Conservation (phyloP, 1,140 invertebrate species). For the Drosophila seguyi region DNA sequence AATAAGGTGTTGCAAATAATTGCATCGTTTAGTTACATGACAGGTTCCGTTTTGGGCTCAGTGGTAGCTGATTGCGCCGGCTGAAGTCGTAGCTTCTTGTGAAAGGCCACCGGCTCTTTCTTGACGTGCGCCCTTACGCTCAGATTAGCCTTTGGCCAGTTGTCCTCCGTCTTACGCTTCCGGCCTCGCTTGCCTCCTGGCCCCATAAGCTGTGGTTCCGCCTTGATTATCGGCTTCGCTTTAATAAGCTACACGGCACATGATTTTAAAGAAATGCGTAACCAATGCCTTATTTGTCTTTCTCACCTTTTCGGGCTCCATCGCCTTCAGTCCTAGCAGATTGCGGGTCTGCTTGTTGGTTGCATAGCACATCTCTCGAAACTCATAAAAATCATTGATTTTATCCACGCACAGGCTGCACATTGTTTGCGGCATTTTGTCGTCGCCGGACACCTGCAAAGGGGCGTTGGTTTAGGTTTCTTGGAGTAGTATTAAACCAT, state of each 20-base stretch:
- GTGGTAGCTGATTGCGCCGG: constrained; percentile 1
- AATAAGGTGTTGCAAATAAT: neutral
- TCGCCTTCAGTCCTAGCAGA: constrained; percentile 84
- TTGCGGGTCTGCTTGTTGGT: constrained; percentile 86
- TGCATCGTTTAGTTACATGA: constrained; percentile 41
- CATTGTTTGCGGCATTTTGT: constrained; percentile 88
- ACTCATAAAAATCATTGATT: constrained; percentile 88
- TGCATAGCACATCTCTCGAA: constrained; percentile 86
- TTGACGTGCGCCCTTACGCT: constrained; percentile 37
- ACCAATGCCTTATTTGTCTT: neutral
- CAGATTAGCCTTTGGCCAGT: constrained; percentile 14
- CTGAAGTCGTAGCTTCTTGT: constrained; percentile 64
- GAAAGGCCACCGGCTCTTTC: constrained; percentile 47
- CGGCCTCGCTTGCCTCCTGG: constrained; percentile 44
- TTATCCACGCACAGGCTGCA: constrained; percentile 87
- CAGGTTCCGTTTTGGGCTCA: constrained; percentile 34
- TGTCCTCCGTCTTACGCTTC: constrained; percentile 55
- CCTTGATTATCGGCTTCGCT: constrained; percentile 52
- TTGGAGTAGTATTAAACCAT: neutral
- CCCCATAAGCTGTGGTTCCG: constrained; percentile 16
- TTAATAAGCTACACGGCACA: constrained; percentile 34
- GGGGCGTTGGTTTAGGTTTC: constrained; percentile 6
- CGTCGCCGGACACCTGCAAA: constrained; percentile 86
- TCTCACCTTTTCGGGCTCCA: constrained; percentile 58
- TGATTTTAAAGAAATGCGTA: neutral